Evolutionary conservation across 2,797 vertebrate species (phyloP).

Genomic region (Gallinago solitaria): DNA sequence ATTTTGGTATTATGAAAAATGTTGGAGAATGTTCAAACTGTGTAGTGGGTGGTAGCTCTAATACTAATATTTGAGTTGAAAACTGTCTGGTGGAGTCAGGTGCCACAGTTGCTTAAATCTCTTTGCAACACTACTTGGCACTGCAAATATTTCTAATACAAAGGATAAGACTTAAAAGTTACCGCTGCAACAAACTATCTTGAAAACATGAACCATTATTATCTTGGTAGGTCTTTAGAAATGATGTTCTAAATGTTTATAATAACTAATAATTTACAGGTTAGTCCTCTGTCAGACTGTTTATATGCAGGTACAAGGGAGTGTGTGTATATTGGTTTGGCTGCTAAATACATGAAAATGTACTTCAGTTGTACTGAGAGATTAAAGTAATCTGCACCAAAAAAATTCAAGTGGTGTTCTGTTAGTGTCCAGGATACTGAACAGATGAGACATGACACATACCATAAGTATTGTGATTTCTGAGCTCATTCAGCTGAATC

Average conservation of each 20-base stretch:
- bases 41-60: neutral
- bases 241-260: neutral
- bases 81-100: neutral
- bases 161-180: neutral
- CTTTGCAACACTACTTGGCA: neutral
- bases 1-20: neutral
- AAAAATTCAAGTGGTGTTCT: neutral
- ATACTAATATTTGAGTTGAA: neutral
- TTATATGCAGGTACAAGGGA: neutral
- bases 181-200: neutral
- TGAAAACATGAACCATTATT: neutral
- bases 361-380: neutral
- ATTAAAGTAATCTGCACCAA: neutral
- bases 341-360: neutral
- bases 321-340: neutral
- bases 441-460: neutral
- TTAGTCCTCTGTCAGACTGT: neutral
- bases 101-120: neutral
- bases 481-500: neutral
- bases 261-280: neutral
- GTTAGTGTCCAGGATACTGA: neutral
- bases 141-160: neutral
- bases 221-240: neutral
- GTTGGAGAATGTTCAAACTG: neutral
- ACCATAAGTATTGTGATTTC: neutral